A percentile compares a stretch with the other conserved stretches of the same genome.
phyloP scores from a whole-genome alignment of 2,797 vertebrate species.

The Pseudochirops cupreus region DNA sequence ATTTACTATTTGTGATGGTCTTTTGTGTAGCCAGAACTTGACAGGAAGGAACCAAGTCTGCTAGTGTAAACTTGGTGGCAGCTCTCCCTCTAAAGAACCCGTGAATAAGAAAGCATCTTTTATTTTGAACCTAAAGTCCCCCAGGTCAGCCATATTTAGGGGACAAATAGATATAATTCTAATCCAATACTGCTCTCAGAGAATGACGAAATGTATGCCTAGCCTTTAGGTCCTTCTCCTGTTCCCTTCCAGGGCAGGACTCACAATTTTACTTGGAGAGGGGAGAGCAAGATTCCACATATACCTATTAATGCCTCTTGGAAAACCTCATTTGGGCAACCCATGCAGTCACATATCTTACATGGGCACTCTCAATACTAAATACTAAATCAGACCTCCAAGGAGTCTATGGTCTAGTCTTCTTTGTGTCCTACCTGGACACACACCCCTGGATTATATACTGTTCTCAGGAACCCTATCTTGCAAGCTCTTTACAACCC shows the following conservation, averaged over 20 bases:
- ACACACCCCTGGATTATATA: neutral
- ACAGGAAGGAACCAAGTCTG: neutral
- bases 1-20: neutral
- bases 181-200: neutral
- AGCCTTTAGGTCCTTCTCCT: neutral
- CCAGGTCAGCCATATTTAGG: neutral
- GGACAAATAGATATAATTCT: neutral
- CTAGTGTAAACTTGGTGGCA: neutral
- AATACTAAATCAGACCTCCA: neutral
- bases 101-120: neutral
- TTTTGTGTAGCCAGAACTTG: neutral
- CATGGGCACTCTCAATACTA: neutral
- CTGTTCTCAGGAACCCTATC: no score
- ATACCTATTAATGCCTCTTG: neutral
- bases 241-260: neutral
- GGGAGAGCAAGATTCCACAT: neutral
- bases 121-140: neutral
- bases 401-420: neutral
- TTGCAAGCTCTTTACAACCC: no score
- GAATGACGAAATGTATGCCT: neutral
- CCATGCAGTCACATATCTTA: neutral
- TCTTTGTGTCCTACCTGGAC: neutral
- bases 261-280: neutral
- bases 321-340: neutral
- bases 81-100: neutral